phyloP scores from a whole-genome alignment of 2,797 vertebrate species.

The Vespertilio murinus region DNA sequence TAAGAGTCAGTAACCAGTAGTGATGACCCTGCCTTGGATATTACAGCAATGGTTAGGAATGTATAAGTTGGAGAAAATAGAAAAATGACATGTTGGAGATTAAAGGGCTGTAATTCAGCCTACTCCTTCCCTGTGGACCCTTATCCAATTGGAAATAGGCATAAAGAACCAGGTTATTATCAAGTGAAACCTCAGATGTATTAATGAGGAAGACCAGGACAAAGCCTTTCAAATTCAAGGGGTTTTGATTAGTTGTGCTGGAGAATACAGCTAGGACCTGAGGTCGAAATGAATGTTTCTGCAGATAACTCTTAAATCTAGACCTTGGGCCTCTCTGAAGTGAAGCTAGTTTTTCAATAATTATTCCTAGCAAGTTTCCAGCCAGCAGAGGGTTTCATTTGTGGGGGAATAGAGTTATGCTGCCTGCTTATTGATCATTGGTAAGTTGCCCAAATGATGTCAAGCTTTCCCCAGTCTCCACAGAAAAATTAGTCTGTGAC shows the following conservation, averaged over 20 bases:
- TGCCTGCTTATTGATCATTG: not conserved
- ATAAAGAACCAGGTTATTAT: not conserved
- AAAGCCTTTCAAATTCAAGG: not conserved
- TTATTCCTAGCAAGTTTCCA: not conserved
- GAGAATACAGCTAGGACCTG: not conserved
- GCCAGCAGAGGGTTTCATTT: not conserved
- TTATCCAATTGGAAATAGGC: not conserved
- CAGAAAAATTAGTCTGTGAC: not conserved
- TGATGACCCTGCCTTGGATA: not conserved
- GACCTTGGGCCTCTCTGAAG: not conserved
- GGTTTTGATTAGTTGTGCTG: not conserved
- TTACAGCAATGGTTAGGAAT: not conserved
- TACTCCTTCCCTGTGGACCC: not conserved
- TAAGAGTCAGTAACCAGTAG: not conserved
- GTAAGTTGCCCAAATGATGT: not conserved
- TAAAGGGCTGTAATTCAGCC: too few species aligned
- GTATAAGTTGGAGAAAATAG: not conserved
- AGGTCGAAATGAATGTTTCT: not conserved
- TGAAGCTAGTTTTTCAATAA: not conserved
- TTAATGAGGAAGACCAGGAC: not conserved
- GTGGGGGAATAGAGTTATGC: too few species aligned
- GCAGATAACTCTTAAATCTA: not conserved
- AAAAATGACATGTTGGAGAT: not conserved
- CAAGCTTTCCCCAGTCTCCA: not conserved
- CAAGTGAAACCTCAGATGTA: not conserved